Percentiles rank a stretch among this genome's conserved stretches.
phyloP scores from a whole-genome alignment of 1,140 invertebrate genomes.

The Spodoptera litura region DNA sequence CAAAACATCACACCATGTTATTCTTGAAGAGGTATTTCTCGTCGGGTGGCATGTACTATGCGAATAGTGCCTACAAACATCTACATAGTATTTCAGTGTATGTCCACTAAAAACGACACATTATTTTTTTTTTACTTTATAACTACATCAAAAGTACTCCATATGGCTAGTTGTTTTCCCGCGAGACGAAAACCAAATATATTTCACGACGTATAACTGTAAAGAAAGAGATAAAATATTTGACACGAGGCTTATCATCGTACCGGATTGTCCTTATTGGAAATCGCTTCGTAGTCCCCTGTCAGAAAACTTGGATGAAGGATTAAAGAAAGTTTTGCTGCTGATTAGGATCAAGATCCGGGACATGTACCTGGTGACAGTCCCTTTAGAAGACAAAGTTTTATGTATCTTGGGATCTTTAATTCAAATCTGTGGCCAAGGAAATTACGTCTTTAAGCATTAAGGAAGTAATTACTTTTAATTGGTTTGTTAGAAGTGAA shows the following conservation, averaged over 20 bases:
- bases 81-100: too few species aligned
- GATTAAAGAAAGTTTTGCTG: conserved; percentile 31
- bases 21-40: too few species aligned
- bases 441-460: not conserved
- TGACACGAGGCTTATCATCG: conserved; percentile 29
- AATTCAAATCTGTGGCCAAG: not conserved
- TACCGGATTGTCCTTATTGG: conserved; percentile 29
- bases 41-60: too few species aligned
- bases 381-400: not conserved
- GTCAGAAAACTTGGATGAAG: conserved; percentile 40
- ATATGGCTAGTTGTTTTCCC: too few species aligned
- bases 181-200: too few species aligned
- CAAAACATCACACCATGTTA: too few species aligned
- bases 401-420: not conserved
- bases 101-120: too few species aligned
- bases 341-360: conserved; percentile 33
- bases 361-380: conserved; percentile 24
- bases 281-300: conserved; percentile 31
- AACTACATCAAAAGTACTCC: too few species aligned
- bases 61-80: too few species aligned
- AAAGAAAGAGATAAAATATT: conserved; percentile 33
- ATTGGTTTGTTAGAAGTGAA: not conserved
- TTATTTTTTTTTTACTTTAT: too few species aligned
- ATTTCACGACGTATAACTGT: not conserved
- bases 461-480: not conserved